Evolutionary conservation across 1,140 invertebrate species (phyloP), one percentile per base, ranked within the genome.

Genomic region (Drosophila lini): DNA sequence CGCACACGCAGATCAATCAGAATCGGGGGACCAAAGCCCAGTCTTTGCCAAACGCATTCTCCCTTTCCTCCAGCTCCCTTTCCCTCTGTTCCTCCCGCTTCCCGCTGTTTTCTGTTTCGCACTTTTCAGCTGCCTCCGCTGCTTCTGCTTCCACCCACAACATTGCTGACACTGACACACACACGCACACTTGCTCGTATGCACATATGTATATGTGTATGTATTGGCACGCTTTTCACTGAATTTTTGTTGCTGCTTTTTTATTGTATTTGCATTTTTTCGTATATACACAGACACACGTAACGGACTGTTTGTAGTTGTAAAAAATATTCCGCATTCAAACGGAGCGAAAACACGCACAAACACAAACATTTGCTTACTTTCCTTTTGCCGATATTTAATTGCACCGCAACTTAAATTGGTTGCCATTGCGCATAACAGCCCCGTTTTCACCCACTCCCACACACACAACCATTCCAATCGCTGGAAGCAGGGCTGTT

Each of bases 321-420:
- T 74, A 44, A 85, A 83, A 83, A 85, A 85, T 75, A 78, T 85
- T 85, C 68, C 69, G 58, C 81, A 85, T 85, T 85, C 78, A 85
- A 85, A 74, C 78, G 74, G 45, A 70, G 62, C 61, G 81, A 78
- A 84, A 81, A 81, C 15, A 55, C 81, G 78, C 69, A 85, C 78
- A 85, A 85, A 85, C 60, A 71, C 82, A 85, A 85, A 86, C 82
- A 85, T 81, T 85, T 78, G 62, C 64, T 16, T 82, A 53, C 69
- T 60, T 48, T 63, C 58, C 48, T 57, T 77, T 76, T 41, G 42
- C 41, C 36, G 19, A 48, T 36, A 71, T 73, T 73, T 71, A 73
- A 73, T 73, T 73, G 69, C 53, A 45, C 34, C 44, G 44, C 65
- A 70, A 59, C 65, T 71, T 71, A 58, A 71, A 71, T 71, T 70